Evolutionary conservation across 2,797 vertebrate species (phyloP).

Genomic region (Clarias laeviceps): DNA sequence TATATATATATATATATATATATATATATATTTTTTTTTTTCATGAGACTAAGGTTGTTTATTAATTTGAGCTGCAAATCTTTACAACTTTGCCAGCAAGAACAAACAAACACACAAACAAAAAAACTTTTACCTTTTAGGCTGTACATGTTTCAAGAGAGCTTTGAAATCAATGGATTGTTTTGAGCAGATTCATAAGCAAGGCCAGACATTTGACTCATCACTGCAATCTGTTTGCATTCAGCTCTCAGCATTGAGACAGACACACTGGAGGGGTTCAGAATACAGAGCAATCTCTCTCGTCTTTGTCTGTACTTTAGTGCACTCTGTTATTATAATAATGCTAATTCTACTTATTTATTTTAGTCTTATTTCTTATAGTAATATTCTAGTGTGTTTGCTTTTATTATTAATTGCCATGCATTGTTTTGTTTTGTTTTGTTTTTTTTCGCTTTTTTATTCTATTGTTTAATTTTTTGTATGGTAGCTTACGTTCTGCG

Average conservation of each 20-base stretch:
- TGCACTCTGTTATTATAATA: not conserved
- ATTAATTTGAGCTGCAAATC: too few species aligned
- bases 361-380: not conserved
- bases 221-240: not conserved
- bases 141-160: not conserved
- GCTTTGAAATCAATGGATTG: not conserved
- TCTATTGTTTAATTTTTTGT: not conserved
- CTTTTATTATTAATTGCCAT: not conserved
- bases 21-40: too few species aligned
- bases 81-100: too few species aligned
- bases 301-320: not conserved
- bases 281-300: not conserved
- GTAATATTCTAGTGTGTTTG: not conserved
- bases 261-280: not conserved
- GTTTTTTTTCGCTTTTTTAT: not conserved
- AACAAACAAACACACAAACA: too few species aligned
- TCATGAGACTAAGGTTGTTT: too few species aligned
- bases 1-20: too few species aligned
- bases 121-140: not conserved
- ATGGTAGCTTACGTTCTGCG: not conserved
- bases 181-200: not conserved
- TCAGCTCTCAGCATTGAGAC: not conserved
- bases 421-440: not conserved
- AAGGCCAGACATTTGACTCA: slow-evolving; percentile 3
- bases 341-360: not conserved